Base-by-base conservation (phyloP, 2,888 invertebrate genomes). In the Cryptosula pallasiana region DNA sequence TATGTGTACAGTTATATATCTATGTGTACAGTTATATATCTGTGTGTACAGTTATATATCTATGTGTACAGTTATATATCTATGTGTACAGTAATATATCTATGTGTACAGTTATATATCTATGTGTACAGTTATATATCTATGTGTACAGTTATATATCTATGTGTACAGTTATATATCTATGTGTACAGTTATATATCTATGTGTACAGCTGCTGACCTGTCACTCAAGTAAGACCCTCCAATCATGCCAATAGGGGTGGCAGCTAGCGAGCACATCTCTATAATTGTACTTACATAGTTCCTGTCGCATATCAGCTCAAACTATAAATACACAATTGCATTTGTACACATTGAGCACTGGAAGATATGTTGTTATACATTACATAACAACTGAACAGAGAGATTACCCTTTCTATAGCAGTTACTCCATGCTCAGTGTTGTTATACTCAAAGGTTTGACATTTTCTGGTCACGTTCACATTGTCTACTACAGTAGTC, bases 241-340 rank as follows among this genome's bases (percentile, higher is more conserved):
- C 20, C 9, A 20, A 63, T 3, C 20, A 9, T 63, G 32, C 63
- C 63, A 2, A 63, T 9, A 5, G 25, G 29, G n/a, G 32, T 32
- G 9, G 27, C 2, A 34, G 63, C 63, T 16, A 63, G 25, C 3
- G 20, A 63, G 5, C 25, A 9, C 63, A 63, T 63, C 32, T 63
- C 63, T 25, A 25, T 29, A 5, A 63, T 27, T 9, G 63, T 63
- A 13, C 32, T 63, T 13, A 63, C 32, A n/a, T 63, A 32, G 9
- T 63, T 63, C 29, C 34, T 63, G 32, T 63, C 63, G n/a, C 63
- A 63, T 13, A 63, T n/a, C 25, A 57, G 25, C 3, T 57, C 63
- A 63, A 63, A 63, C 32, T 63, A n/a, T 25, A 63, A 27, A 45
- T 45, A n/a, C n/a, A n/a, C n/a, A n/a, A n/a, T n/a, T n/a, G n/a